Evolutionary conservation across 2,797 vertebrate genomes (phyloP).

Genomic region (Graptemys geographica): DNA sequence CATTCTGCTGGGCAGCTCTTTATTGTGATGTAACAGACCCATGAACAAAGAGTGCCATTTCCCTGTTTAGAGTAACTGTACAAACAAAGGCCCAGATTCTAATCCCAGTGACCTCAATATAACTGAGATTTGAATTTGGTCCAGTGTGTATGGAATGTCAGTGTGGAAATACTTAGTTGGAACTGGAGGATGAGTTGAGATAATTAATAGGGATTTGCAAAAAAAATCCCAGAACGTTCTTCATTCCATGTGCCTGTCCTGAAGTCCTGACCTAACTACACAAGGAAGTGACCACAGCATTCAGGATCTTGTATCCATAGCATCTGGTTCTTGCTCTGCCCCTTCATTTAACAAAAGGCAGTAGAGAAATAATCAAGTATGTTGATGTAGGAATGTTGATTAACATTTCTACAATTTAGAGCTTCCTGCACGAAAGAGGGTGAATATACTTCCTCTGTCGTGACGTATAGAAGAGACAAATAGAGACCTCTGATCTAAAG

Average conservation of each 20-base stretch:
- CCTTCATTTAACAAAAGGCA: conserved; percentile 55
- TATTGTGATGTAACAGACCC: background rate
- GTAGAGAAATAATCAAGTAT: conserved; percentile 66
- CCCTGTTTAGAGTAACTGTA: background rate
- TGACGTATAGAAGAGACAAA: conserved; percentile 43
- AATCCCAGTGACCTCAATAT: background rate
- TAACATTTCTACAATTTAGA: conserved; percentile 65
- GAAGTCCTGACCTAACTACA: conserved; percentile 16
- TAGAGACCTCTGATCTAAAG: conserved; percentile 57
- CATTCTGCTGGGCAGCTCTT: background rate
- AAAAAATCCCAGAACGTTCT: background rate
- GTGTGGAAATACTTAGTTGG: background rate
- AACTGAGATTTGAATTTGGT: background rate
- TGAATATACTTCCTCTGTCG: conserved; percentile 11
- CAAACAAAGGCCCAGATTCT: background rate
- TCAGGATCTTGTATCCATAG: conserved; percentile 5
- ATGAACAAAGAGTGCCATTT: background rate
- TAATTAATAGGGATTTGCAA: background rate
- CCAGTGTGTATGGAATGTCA: fast-evolving
- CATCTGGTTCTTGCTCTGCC: conserved; percentile 29
- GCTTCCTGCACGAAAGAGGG: conserved; percentile 26
- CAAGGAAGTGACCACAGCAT: background rate
- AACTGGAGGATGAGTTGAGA: background rate
- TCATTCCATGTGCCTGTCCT: background rate
- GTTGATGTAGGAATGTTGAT: conserved; percentile 66